These are phyloP conservation scores for Brachyhypopomus gauderio DNA, from an alignment of 2,113 vertebrate genomes.

Conservation along the genomic window DNA sequence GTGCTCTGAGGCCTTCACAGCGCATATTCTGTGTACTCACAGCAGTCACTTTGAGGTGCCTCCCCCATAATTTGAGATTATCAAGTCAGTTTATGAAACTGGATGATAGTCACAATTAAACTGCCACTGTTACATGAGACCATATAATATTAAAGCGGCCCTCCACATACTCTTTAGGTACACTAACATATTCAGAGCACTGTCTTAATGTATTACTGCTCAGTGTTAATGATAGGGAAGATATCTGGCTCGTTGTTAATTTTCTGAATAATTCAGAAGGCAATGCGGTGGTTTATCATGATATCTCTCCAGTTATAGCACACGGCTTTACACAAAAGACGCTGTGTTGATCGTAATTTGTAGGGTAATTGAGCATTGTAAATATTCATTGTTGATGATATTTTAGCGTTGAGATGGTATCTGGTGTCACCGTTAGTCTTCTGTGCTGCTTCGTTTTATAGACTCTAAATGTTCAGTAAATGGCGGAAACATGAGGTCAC, in stretches of 20 bases:
- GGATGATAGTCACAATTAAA: not conserved
- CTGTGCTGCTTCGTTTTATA: not conserved
- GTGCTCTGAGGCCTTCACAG: not conserved
- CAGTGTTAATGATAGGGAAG: not conserved
- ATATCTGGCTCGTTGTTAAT: not conserved
- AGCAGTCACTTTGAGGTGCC: not conserved
- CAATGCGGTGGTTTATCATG: not conserved
- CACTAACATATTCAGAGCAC: not conserved
- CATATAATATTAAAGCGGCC: not conserved
- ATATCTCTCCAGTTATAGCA: not conserved
- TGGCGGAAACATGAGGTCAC: not conserved
- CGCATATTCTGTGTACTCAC: not conserved
- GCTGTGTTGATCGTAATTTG: not conserved
- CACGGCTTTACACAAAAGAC: not conserved
- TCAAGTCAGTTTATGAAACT: not conserved
- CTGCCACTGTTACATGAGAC: not conserved
- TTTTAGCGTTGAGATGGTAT: not conserved
- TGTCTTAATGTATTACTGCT: not conserved
- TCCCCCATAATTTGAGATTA: not conserved
- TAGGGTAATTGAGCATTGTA: not conserved
- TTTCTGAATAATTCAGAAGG: no score
- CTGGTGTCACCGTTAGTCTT: slow-evolving; percentile 7
- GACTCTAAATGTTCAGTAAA: not conserved
- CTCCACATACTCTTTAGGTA: not conserved
- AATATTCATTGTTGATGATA: slow-evolving; percentile 10